Base-by-base conservation (phyloP, 2,888 invertebrate species). In the Aphodius sticticus region DNA sequence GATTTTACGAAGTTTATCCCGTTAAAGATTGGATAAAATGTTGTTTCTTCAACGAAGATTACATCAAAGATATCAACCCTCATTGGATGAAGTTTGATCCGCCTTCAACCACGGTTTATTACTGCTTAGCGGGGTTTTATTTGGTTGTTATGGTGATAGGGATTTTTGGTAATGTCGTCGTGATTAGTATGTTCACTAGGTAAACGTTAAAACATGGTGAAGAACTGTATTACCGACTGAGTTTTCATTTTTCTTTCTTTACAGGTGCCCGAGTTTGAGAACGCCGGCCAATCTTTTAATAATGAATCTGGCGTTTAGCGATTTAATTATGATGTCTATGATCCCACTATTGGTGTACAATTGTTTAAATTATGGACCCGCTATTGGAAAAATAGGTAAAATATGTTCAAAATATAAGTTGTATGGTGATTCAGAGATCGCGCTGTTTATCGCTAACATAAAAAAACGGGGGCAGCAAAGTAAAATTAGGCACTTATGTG, bases 331-430 rank as follows among this genome's bases (percentile, higher is more conserved):
- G 93, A 90, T 95, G 82, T 89, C 92, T 77, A 94, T 95, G 89
- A 93, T 94, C 79, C 94, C 95, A 0, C 90, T 95, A 80, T 95
- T 95, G 85, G 92, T 95, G 78, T 94, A 94, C 88, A 95, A 96
- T 88, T 94, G 94, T 71, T 91, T 94, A 84, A 91, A 93, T 84
- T 90, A 92, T 81, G 95, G 95, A 9, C 95, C 95, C 4, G 94
- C 93, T 0, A 87, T 95, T 16, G 95, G 95, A 53, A 92, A 93
- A 86, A 89, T 92, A 83, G 95, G 95, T 95, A 89, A 89, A 86
- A 83, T 77, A 78, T 77, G 53, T 53, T 53, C 1, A 53, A 16
- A 35, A 2, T 72, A 76, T 26, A 26, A 26, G 26, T 26, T 3
- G 26, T 26, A 26, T 3, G 26, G 26, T 26, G 26, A 26, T 26